Base-by-base conservation (phyloP, 2,797 vertebrate species). In the Sebastes minor region DNA sequence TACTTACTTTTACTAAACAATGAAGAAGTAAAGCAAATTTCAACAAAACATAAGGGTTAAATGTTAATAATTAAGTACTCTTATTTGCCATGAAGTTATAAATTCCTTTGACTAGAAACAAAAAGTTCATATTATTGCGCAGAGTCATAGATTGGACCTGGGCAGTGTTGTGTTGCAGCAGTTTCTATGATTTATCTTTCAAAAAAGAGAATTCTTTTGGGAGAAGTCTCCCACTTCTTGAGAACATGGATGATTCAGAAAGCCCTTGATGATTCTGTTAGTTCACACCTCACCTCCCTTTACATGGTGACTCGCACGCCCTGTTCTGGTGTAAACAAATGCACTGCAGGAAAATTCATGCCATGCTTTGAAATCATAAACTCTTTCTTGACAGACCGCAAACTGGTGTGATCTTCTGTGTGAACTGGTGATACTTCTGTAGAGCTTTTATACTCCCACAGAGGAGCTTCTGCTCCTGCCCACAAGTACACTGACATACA, bases 171-270 rank as follows among this genome's bases (percentile, higher is more conserved):
- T 42, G 60, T 46, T 71, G 35, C 25, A 38, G 55, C n/a, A 25
- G 57, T n/a, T 77, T 59, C n/a, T 57, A 2, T 55, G 14, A 77
- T 78, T 56, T 68, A 35, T 80, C 1, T 49, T 57, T 65, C 2
- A 55, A 23, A 56, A 62, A 68, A 35, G 67, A 46, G 7, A 57
- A 57, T 65, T 30, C 8, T 42, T 71, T 77, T 2, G 11, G n/a
- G n/a, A 57, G 62, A 77, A 85, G 33, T 80, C 65, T 68, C 53
- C 35, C 23, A n/a, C 68, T 67, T 76, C n/a, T 56, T 67, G 16
- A 73, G 70, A 72, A 56, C n/a, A 65, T 28, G 79, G 75, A 83
- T 81, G 78, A 82, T 78, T 92, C 88, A 92, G 74, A 88, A 65
- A 80, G 33, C 80, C 63, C 57, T 75, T 84, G 38, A 74, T 85